Conservation (phyloP, 2,113 vertebrate species). For the Triplophysa siluroides region DNA sequence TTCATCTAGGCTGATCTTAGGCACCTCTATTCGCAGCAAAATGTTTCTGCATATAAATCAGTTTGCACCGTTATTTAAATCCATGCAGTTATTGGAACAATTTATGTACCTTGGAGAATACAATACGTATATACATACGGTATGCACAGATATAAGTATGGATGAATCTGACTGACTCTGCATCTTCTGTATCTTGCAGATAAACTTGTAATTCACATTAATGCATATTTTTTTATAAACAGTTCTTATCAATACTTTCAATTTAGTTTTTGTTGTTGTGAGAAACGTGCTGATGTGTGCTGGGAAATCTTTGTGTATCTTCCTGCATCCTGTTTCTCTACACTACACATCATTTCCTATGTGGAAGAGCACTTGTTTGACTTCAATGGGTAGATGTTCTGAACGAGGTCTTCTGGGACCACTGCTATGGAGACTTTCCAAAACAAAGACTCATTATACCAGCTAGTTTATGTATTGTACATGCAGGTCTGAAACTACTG, state of each 20-base stretch:
- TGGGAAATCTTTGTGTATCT: constrained; percentile 19
- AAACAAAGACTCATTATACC: constrained; percentile 12
- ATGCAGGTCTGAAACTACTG: not conserved
- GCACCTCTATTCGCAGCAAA: not conserved
- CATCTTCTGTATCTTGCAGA: not conserved
- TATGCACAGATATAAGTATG: not conserved
- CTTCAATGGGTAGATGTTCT: not conserved
- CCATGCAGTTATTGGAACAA: too few relatives aligned
- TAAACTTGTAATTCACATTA: not conserved
- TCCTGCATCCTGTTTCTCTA: constrained; percentile 21
- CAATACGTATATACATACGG: too few relatives aligned
- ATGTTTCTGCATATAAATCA: too few relatives aligned
- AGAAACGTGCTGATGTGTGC: not conserved
- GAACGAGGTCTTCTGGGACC: constrained; percentile 8
- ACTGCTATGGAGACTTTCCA: constrained; percentile 23
- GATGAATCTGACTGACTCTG: not conserved
- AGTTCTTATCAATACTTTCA: too few relatives aligned
- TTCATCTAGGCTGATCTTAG: not conserved
- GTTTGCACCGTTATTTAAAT: too few relatives aligned
- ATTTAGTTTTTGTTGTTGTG: not conserved
- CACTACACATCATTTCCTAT: constrained; percentile 21
- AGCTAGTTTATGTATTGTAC: not conserved
- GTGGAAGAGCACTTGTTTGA: not conserved
- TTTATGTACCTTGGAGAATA: too few relatives aligned
- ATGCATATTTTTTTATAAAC: not conserved